Evolutionary conservation across 1,140 invertebrate genomes (phyloP).

Genomic region (Oedothorax gibbosus): DNA sequence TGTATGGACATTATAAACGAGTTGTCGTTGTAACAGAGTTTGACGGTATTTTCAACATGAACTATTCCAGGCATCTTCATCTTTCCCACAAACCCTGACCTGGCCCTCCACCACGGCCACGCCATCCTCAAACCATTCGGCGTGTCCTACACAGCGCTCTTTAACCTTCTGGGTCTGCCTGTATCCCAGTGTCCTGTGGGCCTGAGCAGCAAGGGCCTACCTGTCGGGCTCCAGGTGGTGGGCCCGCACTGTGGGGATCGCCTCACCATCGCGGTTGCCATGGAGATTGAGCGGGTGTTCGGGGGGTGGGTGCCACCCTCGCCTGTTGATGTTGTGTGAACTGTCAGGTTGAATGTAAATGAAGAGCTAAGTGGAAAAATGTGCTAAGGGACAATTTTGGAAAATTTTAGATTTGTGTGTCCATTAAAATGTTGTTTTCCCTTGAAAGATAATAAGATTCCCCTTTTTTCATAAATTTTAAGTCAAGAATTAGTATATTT

Average conservation of each 20-base stretch:
- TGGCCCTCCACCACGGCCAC: conserved; percentile 87
- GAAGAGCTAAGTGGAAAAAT: neutral
- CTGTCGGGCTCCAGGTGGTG: conserved; percentile 70
- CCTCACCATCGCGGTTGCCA: conserved; percentile 65
- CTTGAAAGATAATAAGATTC: no score
- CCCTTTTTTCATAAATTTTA: no score
- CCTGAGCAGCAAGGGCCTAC: conserved; percentile 68
- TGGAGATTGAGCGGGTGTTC: conserved; percentile 66
- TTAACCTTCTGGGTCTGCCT: conserved; percentile 70
- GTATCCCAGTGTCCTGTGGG: conserved; percentile 70
- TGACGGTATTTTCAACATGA: no score
- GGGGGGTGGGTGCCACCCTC: conserved; percentile 65
- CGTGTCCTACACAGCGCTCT: conserved; percentile 81
- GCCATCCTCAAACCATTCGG: conserved; percentile 84
- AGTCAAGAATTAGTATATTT: no score
- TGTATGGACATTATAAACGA: no score
- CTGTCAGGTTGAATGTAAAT: neutral
- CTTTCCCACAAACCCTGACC: conserved; percentile 83
- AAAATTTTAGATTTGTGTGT: no score
- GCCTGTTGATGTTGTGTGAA: conserved; percentile 71
- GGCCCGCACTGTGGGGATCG: conserved; percentile 65
- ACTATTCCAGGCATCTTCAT: conserved; percentile 83
- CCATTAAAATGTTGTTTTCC: no score
- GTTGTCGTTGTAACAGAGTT: no score
- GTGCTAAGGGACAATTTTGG: no score